phyloP scores from a whole-genome alignment of 1,140 invertebrate species.

The Polypedilum pembai region DNA sequence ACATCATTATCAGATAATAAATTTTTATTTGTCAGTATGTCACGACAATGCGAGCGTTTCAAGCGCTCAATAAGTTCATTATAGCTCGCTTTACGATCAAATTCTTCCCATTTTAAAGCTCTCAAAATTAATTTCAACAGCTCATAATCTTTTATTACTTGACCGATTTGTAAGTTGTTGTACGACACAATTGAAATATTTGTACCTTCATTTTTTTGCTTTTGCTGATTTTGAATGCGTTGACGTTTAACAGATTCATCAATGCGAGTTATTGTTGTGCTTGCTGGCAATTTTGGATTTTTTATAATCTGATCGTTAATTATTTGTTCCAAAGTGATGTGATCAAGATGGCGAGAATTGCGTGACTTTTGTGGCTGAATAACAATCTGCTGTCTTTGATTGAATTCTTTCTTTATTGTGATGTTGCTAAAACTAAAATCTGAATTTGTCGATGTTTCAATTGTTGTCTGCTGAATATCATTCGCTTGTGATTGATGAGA shows the following conservation, averaged over 20 bases:
- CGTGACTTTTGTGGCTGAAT: background rate
- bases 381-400: conserved; percentile 21
- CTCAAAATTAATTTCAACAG: background rate
- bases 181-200: conserved; percentile 22
- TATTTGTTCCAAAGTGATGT: conserved; percentile 3
- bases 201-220: background rate
- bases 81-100: background rate
- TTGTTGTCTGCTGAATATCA: background rate
- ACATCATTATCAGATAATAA: conserved; percentile 20
- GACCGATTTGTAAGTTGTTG: conserved; percentile 17
- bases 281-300: conserved; percentile 4
- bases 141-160: conserved; percentile 20
- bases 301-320: conserved; percentile 24
- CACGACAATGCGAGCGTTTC: conserved; percentile 8
- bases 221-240: background rate
- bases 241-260: background rate
- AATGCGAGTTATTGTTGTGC: conserved; percentile 7
- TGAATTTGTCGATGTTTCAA: conserved; percentile 26
- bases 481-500: background rate
- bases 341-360: conserved; percentile 10
- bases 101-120: conserved; percentile 24
- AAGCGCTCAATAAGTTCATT: conserved; percentile 8
- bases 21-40: conserved; percentile 24
- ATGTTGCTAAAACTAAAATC: conserved; percentile 25
- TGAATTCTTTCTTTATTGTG: conserved; percentile 16